Evolutionary conservation across 2,113 vertebrate genomes (phyloP).

Genomic region (Galemys pyrenaicus): DNA sequence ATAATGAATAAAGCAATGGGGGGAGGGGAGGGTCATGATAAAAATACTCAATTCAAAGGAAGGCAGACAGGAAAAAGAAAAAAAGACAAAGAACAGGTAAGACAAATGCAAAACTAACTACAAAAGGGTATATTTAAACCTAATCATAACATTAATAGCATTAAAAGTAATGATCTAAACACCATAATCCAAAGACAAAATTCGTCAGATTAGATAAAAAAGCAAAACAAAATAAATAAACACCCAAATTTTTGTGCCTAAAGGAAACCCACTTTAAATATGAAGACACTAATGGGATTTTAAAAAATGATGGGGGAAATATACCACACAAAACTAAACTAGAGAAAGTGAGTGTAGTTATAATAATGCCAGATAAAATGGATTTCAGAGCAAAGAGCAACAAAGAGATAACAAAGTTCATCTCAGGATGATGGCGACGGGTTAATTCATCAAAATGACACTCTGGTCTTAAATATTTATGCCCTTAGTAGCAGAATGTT

Average conservation of each 20-base stretch:
- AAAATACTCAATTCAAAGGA: not conserved
- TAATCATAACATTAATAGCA: not conserved
- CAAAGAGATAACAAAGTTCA: not conserved
- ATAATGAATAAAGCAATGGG: not conserved
- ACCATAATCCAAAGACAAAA: not conserved
- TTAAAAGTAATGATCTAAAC: not conserved
- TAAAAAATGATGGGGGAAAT: not conserved
- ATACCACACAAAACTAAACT: not conserved
- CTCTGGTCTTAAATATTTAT: not conserved
- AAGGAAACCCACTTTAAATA: not conserved
- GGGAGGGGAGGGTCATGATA: not conserved
- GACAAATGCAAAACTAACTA: not conserved
- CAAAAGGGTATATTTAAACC: not conserved
- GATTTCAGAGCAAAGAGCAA: not conserved
- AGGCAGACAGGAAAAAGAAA: not conserved
- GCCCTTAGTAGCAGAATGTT: not conserved
- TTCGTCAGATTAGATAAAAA: not conserved
- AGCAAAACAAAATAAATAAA: not conserved
- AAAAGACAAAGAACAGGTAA: not conserved
- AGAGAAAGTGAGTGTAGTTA: not conserved
- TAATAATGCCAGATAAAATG: not conserved
- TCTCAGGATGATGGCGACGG: not conserved
- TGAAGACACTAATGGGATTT: not conserved
- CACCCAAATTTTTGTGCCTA: not conserved
- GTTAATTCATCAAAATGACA: not conserved